Evolutionary conservation across 2,113 vertebrate genomes (phyloP), one percentile per base, ranked within the genome.

Genomic region (Chelonoidis abingdonii): DNA sequence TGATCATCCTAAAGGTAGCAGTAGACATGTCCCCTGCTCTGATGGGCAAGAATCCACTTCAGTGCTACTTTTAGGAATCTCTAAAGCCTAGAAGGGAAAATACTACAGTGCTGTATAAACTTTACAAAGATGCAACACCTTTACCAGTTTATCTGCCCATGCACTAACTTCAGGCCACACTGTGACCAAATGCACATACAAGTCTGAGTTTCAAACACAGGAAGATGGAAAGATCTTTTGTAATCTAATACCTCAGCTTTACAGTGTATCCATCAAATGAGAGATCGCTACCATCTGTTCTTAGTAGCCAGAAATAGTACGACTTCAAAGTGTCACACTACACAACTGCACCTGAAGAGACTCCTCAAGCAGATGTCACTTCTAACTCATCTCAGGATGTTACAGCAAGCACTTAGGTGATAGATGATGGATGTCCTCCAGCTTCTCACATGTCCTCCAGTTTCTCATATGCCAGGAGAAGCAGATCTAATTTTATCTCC

Each of bases 401-500:
- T 78, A 29, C 41, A 78, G 41, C 75, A 27, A 78, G 75, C 41
- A 78, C 41, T 78, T 27, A 47, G 41, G 41, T 78, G 75, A 76
- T 27, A 25, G 41, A 76, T 76, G 41, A 78, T 11, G 41, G 41
- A 14, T 47, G 41, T 47, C 25, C 25, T 47, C 24, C 41, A 27
- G 12, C 87, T 83, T 90, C 72, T 90, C 84, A 3, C 2, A 17
- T 75, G 86, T 49, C 47, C 47, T 49, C 47, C 47, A 49, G 47
- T 10, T 83, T 90, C 72, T 90, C 84, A 3, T 2, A 17, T 79
- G 86, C 65, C n/a, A 89, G 12, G 19, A 84, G 80, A 53, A 90
- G 56, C 27, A 50, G 90, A 89, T 80, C 94, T 87, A 97, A 96
- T 92, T 97, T 96, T 93, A 97, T 93, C 88, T 92, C 69, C 35